Percentiles rank a stretch among this genome's conserved stretches.
phyloP scores from a whole-genome alignment of 2,113 vertebrate genomes.

The Plotosus lineatus region DNA sequence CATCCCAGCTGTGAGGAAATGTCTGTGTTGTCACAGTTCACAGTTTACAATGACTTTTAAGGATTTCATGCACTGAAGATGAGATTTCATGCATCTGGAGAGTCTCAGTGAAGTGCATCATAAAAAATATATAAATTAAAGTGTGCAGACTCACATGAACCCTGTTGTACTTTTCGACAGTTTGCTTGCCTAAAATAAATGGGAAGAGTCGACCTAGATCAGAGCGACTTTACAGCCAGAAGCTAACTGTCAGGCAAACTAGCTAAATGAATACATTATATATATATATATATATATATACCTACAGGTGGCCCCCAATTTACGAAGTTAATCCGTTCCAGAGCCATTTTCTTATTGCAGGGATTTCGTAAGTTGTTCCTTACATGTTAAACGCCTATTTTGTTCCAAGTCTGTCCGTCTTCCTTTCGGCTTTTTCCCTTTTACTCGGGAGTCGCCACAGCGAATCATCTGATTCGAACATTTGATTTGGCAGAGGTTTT shows the following conservation, averaged over 20 bases:
- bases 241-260: background rate
- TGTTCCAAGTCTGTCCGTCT: too few relatives aligned
- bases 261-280: too few relatives aligned
- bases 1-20: background rate
- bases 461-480: too few relatives aligned
- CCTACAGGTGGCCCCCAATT: too few relatives aligned
- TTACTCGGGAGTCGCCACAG: too few relatives aligned
- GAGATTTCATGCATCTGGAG: background rate
- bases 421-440: too few relatives aligned
- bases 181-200: background rate
- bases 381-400: too few relatives aligned
- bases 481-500: too few relatives aligned
- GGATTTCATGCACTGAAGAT: background rate
- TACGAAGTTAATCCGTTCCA: too few relatives aligned
- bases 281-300: too few relatives aligned
- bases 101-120: background rate
- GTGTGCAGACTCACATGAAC: background rate
- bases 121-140: background rate
- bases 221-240: background rate
- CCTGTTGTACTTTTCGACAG: background rate
- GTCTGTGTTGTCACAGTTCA: background rate
- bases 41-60: background rate
- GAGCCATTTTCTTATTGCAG: too few relatives aligned
- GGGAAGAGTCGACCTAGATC: background rate
- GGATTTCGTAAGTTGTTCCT: too few relatives aligned